phyloP scores from a whole-genome alignment of 2,113 vertebrate genomes.

The Bubo scandiacus region DNA sequence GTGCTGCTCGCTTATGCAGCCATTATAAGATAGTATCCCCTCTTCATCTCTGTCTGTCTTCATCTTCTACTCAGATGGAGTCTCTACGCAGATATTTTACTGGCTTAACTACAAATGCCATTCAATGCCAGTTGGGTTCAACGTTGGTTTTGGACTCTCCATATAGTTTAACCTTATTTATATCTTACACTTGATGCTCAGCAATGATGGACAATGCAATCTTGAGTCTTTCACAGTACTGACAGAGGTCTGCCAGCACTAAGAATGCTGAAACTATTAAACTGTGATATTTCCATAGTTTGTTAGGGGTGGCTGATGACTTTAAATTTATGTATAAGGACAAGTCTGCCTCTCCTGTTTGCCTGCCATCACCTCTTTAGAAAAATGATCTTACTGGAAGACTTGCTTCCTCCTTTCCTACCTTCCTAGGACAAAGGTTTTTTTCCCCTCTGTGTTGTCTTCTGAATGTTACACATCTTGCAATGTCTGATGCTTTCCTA shows the following conservation, averaged over 20 bases:
- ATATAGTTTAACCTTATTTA: not conserved
- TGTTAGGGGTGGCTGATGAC: not conserved
- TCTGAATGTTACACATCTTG: not conserved
- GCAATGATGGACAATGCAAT: not conserved
- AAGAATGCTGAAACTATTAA: not conserved
- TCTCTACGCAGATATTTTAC: not conserved
- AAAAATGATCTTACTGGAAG: not conserved
- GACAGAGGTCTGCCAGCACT: not conserved
- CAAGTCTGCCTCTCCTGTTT: not conserved
- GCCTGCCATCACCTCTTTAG: not conserved
- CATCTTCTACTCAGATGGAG: not conserved
- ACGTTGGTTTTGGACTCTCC: not conserved
- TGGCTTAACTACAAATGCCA: not conserved
- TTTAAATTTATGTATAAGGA: not conserved
- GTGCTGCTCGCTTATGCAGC: not conserved
- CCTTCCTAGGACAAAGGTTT: not conserved
- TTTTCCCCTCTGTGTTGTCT: not conserved
- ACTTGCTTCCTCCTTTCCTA: not conserved
- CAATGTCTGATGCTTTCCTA: not conserved
- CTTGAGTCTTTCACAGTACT: not conserved
- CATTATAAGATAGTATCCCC: accelerated
- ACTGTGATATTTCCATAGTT: not conserved
- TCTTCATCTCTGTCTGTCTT: not conserved
- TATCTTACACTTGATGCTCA: not conserved
- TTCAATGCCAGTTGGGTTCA: not conserved